Evolutionary conservation across 2,888 invertebrate species (phyloP).

Genomic region (Pollenia labialis): DNA sequence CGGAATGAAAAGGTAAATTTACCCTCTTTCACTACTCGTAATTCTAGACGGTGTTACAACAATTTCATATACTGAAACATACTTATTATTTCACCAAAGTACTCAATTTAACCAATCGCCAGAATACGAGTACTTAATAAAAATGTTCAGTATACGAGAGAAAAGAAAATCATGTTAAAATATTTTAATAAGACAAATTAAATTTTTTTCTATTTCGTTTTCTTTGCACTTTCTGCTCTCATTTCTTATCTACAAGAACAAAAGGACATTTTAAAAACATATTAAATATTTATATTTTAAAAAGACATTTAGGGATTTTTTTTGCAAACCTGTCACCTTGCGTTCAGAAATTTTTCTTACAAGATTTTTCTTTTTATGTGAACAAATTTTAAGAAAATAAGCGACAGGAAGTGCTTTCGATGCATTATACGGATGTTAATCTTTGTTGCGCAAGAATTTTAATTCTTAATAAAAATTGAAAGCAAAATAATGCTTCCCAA

Average conservation of each 20-base stretch:
- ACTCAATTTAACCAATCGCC: conserved; percentile 19
- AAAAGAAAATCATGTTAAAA: conserved; percentile 45
- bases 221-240: not conserved
- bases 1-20: no score
- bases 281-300: conserved; percentile 23
- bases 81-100: conserved; percentile 14
- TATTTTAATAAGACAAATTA: conserved; percentile 42
- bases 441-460: no score
- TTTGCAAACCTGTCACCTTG: no score
- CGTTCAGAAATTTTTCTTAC: no score
- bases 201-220: not conserved
- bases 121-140: conserved; percentile 42
- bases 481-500: no score
- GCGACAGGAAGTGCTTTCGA: no score
- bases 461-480: no score
- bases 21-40: no score
- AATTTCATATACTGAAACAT: conserved; percentile 4
- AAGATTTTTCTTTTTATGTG: no score
- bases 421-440: no score
- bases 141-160: not conserved
- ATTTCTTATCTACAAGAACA: not conserved
- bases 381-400: no score
- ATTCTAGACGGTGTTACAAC: not conserved
- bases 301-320: no score
- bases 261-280: conserved; percentile 16